A percentile compares a stretch with the other conserved stretches of the same genome.
phyloP scores from a whole-genome alignment of 2,888 invertebrate genomes.

The Cosmia pyralina region DNA sequence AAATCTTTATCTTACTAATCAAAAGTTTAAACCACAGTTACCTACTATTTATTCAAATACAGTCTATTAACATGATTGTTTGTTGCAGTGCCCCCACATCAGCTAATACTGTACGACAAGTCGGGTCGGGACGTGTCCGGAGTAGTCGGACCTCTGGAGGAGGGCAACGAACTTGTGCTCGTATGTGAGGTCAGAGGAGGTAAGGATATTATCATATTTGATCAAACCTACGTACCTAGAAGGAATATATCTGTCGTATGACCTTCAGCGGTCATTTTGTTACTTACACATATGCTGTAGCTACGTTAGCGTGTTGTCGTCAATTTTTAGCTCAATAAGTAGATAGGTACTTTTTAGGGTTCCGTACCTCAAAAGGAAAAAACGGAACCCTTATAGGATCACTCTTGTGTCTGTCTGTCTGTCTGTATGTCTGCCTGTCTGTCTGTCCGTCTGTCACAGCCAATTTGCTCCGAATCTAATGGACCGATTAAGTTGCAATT shows the following conservation, averaged over 20 bases:
- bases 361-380: too few species aligned
- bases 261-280: background rate
- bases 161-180: constrained; percentile 95
- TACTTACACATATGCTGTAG: background rate
- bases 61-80: constrained; percentile 47
- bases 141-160: constrained; percentile 95
- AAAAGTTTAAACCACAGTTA: background rate
- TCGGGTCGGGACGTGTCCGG: constrained; percentile 95
- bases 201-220: constrained; percentile 84
- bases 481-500: too few species aligned
- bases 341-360: too few species aligned
- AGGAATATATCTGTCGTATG: background rate
- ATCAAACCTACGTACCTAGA: background rate
- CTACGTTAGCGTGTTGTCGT: too few species aligned
- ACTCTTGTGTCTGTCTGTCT: too few species aligned
- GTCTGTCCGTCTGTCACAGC: too few species aligned
- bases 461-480: too few species aligned
- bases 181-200: constrained; percentile 97
- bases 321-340: too few species aligned
- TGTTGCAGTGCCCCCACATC: constrained; percentile 96
- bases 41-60: constrained; percentile 6
- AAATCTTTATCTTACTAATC: background rate
- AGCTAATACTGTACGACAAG: constrained; percentile 95
- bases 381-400: too few species aligned
- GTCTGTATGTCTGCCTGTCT: too few species aligned